A percentile compares a stretch with the other conserved stretches of the same genome.
These are phyloP conservation scores for Luidia sarsii DNA, from an alignment of 53 echinoderm and acorn worm genomes.

Conservation along the genomic window DNA sequence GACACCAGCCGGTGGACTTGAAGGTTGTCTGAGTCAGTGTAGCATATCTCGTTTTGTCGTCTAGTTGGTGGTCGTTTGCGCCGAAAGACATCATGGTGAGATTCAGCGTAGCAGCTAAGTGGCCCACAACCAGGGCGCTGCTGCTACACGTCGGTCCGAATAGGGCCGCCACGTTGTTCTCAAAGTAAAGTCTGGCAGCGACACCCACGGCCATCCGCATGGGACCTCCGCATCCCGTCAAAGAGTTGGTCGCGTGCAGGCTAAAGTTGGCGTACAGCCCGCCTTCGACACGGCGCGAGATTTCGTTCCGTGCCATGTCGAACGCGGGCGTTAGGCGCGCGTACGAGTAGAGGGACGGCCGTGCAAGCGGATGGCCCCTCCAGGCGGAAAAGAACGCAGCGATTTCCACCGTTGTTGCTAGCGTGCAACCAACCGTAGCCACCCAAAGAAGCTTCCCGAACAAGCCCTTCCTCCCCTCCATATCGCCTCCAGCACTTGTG, in stretches of 20 bases:
- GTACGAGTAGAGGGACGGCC: background rate
- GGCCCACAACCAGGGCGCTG: background rate
- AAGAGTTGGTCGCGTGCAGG: slow-evolving; percentile 1
- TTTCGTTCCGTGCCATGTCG: slow-evolving; percentile 71
- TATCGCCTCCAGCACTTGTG: too few relatives aligned
- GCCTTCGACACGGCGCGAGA: slow-evolving; percentile 49
- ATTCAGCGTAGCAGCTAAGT: slow-evolving; percentile 38
- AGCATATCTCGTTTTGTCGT: slow-evolving; percentile 35
- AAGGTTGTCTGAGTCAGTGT: slow-evolving; percentile 27
- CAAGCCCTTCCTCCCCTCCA: too few relatives aligned
- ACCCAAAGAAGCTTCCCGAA: too few relatives aligned
- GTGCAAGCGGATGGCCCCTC: too few relatives aligned
- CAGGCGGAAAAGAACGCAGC: background rate
- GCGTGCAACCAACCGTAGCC: too few relatives aligned
- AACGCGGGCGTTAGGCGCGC: slow-evolving; percentile 60
- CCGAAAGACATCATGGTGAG: background rate
- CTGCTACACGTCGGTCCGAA: slow-evolving; percentile 42
- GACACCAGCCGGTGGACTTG: background rate
- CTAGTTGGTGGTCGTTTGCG: slow-evolving; percentile 10
- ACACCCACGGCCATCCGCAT: background rate
- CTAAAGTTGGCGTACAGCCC: slow-evolving; percentile 72
- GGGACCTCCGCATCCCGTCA: slow-evolving; percentile 14
- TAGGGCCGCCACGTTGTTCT: slow-evolving; percentile 16
- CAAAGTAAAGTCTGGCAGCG: slow-evolving; percentile 28
- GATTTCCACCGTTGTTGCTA: background rate